A percentile compares a stretch with the other conserved stretches of the same genome.
Conservation (phyloP, 1,140 invertebrate species). For the Drosophila lini region DNA sequence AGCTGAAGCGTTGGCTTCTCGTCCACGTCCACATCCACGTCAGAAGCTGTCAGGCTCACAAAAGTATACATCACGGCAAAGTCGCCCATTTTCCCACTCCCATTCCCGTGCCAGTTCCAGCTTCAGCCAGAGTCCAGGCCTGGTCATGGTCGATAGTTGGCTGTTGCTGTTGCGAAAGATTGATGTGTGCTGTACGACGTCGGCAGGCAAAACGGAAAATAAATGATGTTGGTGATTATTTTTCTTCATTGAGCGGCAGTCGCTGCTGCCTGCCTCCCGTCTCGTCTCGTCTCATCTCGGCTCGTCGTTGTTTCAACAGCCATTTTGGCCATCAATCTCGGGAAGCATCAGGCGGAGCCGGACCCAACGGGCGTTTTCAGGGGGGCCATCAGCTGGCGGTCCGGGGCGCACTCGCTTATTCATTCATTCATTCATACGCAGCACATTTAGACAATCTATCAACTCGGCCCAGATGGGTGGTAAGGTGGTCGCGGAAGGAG, state of each 20-base stretch:
- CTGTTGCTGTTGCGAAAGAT: conserved; percentile 75
- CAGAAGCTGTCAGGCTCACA: conserved; percentile 72
- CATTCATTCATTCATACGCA: conserved; percentile 61
- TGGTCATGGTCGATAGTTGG: conserved; percentile 77
- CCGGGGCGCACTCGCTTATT: conserved; percentile 39
- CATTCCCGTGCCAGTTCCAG: neutral
- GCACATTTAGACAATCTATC: conserved; percentile 75
- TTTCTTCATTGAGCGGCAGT: conserved; percentile 77
- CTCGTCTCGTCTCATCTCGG: conserved; percentile 2
- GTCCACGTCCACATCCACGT: conserved; percentile 45
- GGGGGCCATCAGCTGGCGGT: conserved; percentile 34
- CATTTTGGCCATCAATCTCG: conserved; percentile 78
- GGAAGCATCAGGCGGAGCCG: conserved; percentile 51
- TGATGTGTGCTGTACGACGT: conserved; percentile 75
- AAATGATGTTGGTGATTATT: conserved; percentile 83
- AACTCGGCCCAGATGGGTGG: conserved; percentile 33
- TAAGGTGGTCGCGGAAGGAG: neutral
- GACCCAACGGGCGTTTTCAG: conserved; percentile 35
- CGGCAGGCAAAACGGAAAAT: conserved; percentile 81
- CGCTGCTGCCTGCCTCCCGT: conserved; percentile 16
- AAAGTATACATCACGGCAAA: conserved; percentile 59
- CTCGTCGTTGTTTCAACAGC: conserved; percentile 72
- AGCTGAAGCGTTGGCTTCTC: conserved; percentile 30
- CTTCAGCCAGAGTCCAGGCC: conserved; percentile 32
- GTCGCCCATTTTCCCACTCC: conserved; percentile 15